Conservation (phyloP, 2,888 invertebrate genomes). For the Rhogogaster chlorosoma region DNA sequence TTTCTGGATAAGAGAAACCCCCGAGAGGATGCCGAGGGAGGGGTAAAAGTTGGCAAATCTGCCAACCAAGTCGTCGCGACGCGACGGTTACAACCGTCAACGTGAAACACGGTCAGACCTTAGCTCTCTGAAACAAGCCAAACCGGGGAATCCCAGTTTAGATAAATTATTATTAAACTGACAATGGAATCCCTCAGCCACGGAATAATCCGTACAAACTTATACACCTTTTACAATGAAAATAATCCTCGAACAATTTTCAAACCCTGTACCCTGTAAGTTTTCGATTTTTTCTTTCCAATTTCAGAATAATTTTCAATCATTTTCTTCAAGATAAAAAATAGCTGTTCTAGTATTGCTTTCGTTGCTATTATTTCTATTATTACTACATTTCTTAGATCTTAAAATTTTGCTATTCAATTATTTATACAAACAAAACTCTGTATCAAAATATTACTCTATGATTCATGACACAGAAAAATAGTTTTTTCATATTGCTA, state of each 20-base stretch:
- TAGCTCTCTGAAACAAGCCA: constrained; percentile 16
- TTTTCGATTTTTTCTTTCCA: neutral
- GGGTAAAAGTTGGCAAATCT: constrained; percentile 66
- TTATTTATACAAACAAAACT: neutral
- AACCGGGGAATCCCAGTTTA: constrained; percentile 23
- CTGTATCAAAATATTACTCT: neutral
- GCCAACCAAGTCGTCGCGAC: constrained; percentile 59
- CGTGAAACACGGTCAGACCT: constrained; percentile 30
- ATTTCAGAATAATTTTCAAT: neutral
- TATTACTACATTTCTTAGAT: neutral
- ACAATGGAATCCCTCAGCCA: constrained; percentile 35
- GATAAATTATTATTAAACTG: constrained; percentile 34
- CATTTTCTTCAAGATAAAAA: neutral
- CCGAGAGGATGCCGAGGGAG: constrained; percentile 56
- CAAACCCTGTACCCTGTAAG: neutral
- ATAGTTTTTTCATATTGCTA: neutral
- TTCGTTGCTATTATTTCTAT: neutral
- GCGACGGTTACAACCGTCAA: constrained; percentile 29
- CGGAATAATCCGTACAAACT: constrained; percentile 54
- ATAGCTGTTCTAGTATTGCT: neutral
- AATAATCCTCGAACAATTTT: neutral
- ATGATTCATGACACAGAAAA: neutral
- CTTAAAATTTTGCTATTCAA: neutral
- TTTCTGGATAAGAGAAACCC: constrained; percentile 45
- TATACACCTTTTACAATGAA: neutral